phyloP scores from a whole-genome alignment of 2,888 invertebrate species.

The Caenorhabditis becei region DNA sequence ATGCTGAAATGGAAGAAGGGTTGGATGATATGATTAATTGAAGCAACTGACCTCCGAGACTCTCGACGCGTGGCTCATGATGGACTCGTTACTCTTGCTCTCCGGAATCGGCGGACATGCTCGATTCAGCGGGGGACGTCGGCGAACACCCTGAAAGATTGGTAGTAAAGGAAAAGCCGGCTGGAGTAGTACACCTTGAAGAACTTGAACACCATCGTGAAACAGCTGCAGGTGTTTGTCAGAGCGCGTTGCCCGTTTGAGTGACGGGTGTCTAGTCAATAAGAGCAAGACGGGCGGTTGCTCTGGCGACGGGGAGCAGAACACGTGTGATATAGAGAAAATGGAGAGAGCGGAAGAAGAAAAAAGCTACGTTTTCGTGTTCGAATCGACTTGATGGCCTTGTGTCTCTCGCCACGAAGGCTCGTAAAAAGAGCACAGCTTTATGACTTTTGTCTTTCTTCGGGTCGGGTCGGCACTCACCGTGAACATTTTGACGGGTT shows the following conservation, averaged over 20 bases:
- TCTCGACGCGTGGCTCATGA: slow-evolving; percentile 75
- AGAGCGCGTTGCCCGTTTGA: slow-evolving; percentile 9
- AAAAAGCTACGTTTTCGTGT: slow-evolving; percentile 33
- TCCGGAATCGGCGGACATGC: slow-evolving; percentile 81
- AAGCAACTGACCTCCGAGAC: slow-evolving; percentile 58
- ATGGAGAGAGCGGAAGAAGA: slow-evolving; percentile 3
- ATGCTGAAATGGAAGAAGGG: slow-evolving; percentile 9
- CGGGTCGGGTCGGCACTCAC: slow-evolving; percentile 32
- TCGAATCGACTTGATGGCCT: slow-evolving; percentile 25
- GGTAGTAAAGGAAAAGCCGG: not conserved
- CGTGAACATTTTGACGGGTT: slow-evolving; percentile 57
- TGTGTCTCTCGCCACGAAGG: slow-evolving; percentile 20
- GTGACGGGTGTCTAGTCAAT: slow-evolving; percentile 42
- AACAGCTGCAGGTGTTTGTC: slow-evolving; percentile 38
- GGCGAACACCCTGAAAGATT: slow-evolving; percentile 55
- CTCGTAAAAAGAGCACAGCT: slow-evolving; percentile 54
- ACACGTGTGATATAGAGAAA: slow-evolving; percentile 29
- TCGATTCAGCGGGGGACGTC: slow-evolving; percentile 80
- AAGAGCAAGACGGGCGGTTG: slow-evolving; percentile 22
- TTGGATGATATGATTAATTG: not conserved
- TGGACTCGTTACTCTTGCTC: slow-evolving; percentile 79
- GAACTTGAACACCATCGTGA: slow-evolving; percentile 44
- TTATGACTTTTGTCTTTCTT: slow-evolving; percentile 48
- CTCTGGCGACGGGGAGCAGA: slow-evolving; percentile 32
- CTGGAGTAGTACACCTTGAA: slow-evolving; percentile 26